Evolutionary conservation across 2,888 invertebrate genomes (phyloP).

Genomic region (Melitaea athalia): DNA sequence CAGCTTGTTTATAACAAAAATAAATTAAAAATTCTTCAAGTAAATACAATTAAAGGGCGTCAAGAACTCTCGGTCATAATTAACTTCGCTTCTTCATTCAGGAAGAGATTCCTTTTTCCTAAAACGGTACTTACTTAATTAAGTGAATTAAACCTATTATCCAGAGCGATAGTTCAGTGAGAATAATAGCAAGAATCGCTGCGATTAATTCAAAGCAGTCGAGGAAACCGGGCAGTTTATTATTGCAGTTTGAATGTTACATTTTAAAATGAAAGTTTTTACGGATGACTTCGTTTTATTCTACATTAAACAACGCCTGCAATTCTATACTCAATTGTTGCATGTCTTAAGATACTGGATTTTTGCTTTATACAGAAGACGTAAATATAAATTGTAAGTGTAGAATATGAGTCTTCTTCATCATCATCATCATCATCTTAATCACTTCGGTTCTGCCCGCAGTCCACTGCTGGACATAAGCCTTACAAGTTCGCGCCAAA

Average conservation of each 20-base stretch:
- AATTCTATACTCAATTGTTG: no score
- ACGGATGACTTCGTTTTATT: background rate
- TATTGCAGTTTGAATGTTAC: background rate
- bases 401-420: no score
- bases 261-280: background rate
- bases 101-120: constrained; percentile 17
- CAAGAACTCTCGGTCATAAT: background rate
- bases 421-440: no score
- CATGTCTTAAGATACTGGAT: no score
- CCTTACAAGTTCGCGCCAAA: no score
- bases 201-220: constrained; percentile 9
- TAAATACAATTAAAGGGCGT: background rate
- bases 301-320: background rate
- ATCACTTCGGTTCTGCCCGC: no score
- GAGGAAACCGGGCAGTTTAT: background rate
- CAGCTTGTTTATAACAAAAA: background rate
- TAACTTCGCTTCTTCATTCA: constrained; percentile 12
- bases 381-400: no score
- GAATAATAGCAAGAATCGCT: constrained; percentile 19
- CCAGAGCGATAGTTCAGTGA: constrained; percentile 17
- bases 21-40: background rate
- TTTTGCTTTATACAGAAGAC: no score
- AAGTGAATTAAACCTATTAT: constrained; percentile 24
- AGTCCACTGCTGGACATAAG: no score
- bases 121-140: constrained; percentile 22